These are phyloP conservation scores for Paramormyrops kingsleyae DNA, from an alignment of 2,113 vertebrate species.

Conservation along the genomic window DNA sequence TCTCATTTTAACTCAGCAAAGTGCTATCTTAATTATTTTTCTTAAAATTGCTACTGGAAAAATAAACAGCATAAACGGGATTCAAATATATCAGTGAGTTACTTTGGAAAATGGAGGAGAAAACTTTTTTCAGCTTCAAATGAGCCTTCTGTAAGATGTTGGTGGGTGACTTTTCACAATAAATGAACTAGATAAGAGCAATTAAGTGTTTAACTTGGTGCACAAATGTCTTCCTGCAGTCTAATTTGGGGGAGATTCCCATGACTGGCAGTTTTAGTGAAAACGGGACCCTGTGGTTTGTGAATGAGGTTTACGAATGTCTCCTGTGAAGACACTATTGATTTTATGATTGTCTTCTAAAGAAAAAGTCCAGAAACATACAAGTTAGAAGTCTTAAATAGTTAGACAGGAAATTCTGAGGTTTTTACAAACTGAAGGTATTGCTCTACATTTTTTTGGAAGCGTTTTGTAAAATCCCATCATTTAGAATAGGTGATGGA, in stretches of 20 bases:
- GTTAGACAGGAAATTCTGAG: neutral
- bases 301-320: neutral
- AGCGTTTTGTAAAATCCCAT: neutral
- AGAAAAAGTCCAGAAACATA: neutral
- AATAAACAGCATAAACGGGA: neutral
- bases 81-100: neutral
- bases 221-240: neutral
- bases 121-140: neutral
- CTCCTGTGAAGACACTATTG: neutral
- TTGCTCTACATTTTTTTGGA: neutral
- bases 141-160: neutral
- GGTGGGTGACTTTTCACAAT: neutral
- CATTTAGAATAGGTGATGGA: neutral
- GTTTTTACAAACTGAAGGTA: neutral
- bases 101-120: neutral
- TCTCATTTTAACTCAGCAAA: neutral
- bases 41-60: neutral
- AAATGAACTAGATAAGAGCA: neutral
- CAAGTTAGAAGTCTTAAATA: neutral
- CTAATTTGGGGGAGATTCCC: neutral
- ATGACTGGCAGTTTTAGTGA: neutral
- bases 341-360: neutral
- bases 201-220: neutral
- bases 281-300: neutral
- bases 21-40: neutral